These are phyloP conservation scores for Chelon labrosus DNA, from an alignment of 2,797 vertebrate species.

Conservation along the genomic window DNA sequence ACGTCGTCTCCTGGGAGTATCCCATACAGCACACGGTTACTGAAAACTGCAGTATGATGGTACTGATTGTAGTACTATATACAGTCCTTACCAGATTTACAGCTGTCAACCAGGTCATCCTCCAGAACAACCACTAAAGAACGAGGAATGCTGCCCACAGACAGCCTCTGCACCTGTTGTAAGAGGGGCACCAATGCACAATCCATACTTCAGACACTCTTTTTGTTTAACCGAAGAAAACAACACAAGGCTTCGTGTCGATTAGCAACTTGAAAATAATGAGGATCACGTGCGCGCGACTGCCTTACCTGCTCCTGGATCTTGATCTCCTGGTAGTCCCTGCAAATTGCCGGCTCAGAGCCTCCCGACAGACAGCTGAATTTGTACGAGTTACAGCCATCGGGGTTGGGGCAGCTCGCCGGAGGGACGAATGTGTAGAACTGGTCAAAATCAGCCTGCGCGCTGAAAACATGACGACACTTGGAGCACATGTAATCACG, in stretches of 20 bases:
- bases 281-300: not conserved
- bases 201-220: too few relatives aligned
- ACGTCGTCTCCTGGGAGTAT: constrained; percentile 89
- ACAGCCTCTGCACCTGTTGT: constrained; percentile 92
- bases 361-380: constrained; percentile 91
- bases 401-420: constrained; percentile 84
- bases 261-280: too few relatives aligned
- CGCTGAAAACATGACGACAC: constrained; percentile 89
- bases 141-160: constrained; percentile 95
- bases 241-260: too few relatives aligned
- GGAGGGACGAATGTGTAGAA: constrained; percentile 88
- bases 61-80: not conserved
- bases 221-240: too few relatives aligned
- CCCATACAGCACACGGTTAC: too few relatives aligned
- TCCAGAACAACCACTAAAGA: constrained; percentile 94
- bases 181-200: not conserved
- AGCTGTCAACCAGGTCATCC: constrained; percentile 95
- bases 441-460: constrained; percentile 92
- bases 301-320: constrained; percentile 94
- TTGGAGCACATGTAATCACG: constrained; percentile 94
- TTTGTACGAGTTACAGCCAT: constrained; percentile 89
- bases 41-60: too few relatives aligned
- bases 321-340: constrained; percentile 97
- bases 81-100: constrained; percentile 91
- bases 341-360: constrained; percentile 86